These are phyloP conservation scores for Bubalus kerabau DNA, from an alignment of 2,113 vertebrate species.

Conservation along the genomic window DNA sequence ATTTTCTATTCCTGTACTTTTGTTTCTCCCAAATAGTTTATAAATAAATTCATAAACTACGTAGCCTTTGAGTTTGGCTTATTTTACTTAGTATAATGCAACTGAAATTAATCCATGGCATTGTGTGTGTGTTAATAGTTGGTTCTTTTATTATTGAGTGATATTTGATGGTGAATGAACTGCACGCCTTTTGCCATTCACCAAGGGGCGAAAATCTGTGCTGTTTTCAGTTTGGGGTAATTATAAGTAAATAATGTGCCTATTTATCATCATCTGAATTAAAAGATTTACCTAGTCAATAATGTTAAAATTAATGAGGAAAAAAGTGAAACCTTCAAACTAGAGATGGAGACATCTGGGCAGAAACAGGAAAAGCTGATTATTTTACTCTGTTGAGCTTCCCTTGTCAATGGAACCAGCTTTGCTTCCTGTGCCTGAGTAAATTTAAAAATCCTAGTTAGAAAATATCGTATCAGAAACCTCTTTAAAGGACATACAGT, in stretches of 20 bases:
- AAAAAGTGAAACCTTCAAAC: neutral
- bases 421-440: neutral
- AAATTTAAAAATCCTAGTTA: neutral
- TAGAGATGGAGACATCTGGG: neutral
- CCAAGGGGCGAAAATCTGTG: neutral
- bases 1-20: neutral
- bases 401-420: neutral
- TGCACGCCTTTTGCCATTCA: neutral
- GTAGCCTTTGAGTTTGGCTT: neutral
- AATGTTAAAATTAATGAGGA: neutral
- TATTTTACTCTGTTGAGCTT: neutral
- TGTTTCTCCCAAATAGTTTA: neutral
- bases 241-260: neutral
- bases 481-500: neutral
- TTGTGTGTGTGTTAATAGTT: neutral
- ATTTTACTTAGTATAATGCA: neutral
- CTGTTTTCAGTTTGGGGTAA: neutral
- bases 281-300: neutral
- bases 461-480: neutral
- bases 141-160: neutral
- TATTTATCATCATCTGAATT: neutral
- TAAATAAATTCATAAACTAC: neutral
- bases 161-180: neutral
- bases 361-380: neutral
- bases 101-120: neutral